phyloP scores from a whole-genome alignment of 2,888 invertebrate species.

The Oegoconia quadripuncta region DNA sequence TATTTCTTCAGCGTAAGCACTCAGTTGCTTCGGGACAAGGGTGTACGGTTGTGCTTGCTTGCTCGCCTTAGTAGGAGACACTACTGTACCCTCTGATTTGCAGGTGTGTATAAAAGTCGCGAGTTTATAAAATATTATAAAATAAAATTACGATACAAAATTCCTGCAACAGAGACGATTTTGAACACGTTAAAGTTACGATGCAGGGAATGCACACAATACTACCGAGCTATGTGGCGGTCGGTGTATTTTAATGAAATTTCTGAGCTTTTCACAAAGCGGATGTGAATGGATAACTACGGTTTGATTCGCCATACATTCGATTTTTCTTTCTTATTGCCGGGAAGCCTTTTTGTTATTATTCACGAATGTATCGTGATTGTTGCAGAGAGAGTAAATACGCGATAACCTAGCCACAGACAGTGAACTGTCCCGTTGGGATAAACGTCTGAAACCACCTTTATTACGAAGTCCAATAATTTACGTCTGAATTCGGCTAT shows the following conservation, averaged over 20 bases:
- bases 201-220: background rate
- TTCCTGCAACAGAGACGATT: background rate
- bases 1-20: too few species aligned
- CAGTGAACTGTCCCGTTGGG: too few species aligned
- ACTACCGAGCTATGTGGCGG: background rate
- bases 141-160: background rate
- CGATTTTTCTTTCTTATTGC: constrained; percentile 11
- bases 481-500: too few species aligned
- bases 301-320: constrained; percentile 44
- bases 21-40: too few species aligned
- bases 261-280: constrained; percentile 63
- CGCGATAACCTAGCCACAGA: too few species aligned
- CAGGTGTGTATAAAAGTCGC: too few species aligned
- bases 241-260: constrained; percentile 64
- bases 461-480: too few species aligned
- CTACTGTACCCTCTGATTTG: too few species aligned
- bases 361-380: background rate
- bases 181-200: background rate
- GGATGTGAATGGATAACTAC: constrained; percentile 53
- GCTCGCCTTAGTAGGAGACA: too few species aligned
- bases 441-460: too few species aligned
- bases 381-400: background rate
- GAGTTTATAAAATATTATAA: too few species aligned
- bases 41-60: too few species aligned
- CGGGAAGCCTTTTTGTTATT: background rate